These are phyloP conservation scores for Caenorhabditis remanei DNA, from an alignment of 1,140 invertebrate genomes.

Conservation along the genomic window DNA sequence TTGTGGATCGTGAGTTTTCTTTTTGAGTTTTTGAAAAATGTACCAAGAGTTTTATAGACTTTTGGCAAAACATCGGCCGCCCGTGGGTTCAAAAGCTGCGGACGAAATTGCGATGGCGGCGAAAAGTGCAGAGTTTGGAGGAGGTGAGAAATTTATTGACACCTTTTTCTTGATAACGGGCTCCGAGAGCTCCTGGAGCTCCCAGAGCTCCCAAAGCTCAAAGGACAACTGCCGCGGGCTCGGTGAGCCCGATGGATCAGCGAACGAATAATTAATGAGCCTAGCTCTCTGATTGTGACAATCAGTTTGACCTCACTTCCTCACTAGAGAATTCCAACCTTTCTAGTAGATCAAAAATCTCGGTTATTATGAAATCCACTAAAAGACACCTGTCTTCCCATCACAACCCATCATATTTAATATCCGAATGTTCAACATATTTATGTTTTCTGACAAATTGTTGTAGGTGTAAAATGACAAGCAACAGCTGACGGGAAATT, in stretches of 20 bases:
- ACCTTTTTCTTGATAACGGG: not conserved
- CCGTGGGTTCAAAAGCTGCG: not conserved
- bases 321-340: not conserved
- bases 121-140: conserved; percentile 38
- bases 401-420: not conserved
- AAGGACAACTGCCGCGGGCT: too few species aligned
- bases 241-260: not conserved
- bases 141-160: conserved; percentile 48
- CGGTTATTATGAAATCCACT: too few species aligned
- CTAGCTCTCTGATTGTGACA: too few species aligned
- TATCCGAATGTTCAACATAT: not conserved
- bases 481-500: not conserved
- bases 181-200: not conserved
- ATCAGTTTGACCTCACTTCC: not conserved
- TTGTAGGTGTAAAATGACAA: not conserved
- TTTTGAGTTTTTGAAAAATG: too few species aligned
- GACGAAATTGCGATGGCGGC: not conserved
- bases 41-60: not conserved
- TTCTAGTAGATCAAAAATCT: not conserved
- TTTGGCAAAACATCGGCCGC: conserved; percentile 23
- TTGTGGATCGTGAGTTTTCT: conserved; percentile 61
- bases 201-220: too few species aligned
- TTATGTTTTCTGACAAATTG: conserved; percentile 4
- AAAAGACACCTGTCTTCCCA: not conserved
- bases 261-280: not conserved